A percentile compares a stretch with the other conserved stretches of the same genome.
Conservation (phyloP, 2,113 vertebrate genomes). For the Elanoides forficatus region DNA sequence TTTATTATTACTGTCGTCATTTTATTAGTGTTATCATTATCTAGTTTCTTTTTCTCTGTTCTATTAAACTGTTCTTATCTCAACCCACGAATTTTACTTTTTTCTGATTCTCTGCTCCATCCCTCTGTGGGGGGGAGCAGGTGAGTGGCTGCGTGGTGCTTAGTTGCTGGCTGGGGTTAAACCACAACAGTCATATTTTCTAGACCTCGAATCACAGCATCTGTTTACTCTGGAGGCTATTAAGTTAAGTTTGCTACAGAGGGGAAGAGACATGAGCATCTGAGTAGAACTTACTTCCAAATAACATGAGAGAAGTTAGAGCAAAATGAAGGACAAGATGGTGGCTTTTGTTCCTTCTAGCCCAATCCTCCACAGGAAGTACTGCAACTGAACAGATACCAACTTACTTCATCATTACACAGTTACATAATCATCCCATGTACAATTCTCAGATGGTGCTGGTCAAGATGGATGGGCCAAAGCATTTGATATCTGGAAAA, state of each 20-base stretch:
- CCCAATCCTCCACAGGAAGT: neutral
- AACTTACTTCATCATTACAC: neutral
- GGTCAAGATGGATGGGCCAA: constrained; percentile 70
- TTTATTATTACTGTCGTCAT: too few species aligned
- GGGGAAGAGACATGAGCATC: neutral
- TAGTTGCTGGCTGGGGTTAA: too few species aligned
- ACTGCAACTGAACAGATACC: neutral
- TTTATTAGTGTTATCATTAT: too few species aligned
- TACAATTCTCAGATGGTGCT: constrained; percentile 73
- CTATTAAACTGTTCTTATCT: too few species aligned
- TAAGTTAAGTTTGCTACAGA: neutral
- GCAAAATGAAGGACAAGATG: neutral
- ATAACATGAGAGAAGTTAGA: neutral
- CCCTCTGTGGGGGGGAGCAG: too few species aligned
- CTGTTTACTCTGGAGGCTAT: neutral
- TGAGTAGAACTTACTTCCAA: neutral
- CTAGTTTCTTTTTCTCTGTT: too few species aligned
- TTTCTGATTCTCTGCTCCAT: too few species aligned
- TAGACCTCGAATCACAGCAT: neutral
- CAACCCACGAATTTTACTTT: too few species aligned
- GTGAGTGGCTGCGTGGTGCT: too few species aligned
- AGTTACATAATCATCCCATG: neutral
- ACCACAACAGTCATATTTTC: neutral
- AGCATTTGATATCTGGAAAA: constrained; percentile 84
- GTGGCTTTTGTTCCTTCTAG: neutral